Base-by-base conservation (phyloP, 2,888 invertebrate genomes). In the Pilophorus perplexus region DNA sequence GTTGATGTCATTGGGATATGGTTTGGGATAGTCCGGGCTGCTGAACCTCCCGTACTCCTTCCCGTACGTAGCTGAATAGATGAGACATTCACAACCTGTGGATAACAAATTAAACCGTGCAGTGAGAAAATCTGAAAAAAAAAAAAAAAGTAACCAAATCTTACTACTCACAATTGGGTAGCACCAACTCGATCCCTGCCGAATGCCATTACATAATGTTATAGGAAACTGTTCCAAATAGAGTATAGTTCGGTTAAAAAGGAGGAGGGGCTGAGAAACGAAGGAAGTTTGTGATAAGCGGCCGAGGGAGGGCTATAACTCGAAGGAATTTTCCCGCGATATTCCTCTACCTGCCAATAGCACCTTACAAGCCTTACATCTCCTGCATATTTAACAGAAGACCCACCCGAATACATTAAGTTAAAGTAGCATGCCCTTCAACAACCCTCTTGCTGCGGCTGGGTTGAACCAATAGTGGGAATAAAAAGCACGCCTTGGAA, bases 51-150 rank as follows among this genome's bases (percentile, higher is more conserved):
- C 92, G 71, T 84, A 85, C 75, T 86, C 87, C 78, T 85, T 87
- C 73, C 87, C 86, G 76, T 85, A 87, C 69, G 88, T 87, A 71
- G 87, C 87, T 74, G 89, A 87, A 80, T 85, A 92, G 69, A 87
- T 84, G 73, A 91, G 81, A 77, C 93, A 93, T 74, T 87, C 84
- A 78, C 93, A 93, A 79, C 89, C 91, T 92, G 83, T 3, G 66
- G 71, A 12, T 33, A 10, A 64, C 18, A 54, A 66, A n/a, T n/a
- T n/a, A n/a, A n/a, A n/a, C n/a, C n/a, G n/a, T n/a, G n/a, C n/a
- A n/a, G n/a, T n/a, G n/a, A n/a, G n/a, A n/a, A n/a, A n/a, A n/a
- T n/a, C n/a, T n/a, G n/a, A n/a, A n/a, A n/a, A n/a, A n/a, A n/a
- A n/a, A n/a, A n/a, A n/a, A n/a, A n/a, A n/a, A n/a, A n/a, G n/a